Conservation (phyloP, 2,113 vertebrate species). For the Zosterops hypoxanthus region DNA sequence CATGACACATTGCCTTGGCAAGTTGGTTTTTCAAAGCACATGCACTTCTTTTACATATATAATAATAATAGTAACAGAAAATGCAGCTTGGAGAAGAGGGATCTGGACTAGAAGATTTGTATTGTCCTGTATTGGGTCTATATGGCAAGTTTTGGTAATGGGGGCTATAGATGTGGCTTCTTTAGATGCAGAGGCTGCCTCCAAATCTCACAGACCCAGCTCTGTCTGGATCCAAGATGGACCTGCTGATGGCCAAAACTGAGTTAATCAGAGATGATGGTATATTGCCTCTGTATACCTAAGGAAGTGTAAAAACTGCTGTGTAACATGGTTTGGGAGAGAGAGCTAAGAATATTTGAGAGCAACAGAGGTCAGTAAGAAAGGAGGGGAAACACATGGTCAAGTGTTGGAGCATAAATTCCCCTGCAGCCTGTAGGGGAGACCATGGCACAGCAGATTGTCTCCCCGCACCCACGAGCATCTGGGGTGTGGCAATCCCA, state of each 20-base stretch:
- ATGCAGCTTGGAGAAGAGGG: not conserved
- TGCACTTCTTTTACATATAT: not conserved
- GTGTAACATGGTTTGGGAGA: not conserved
- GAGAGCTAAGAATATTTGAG: not conserved
- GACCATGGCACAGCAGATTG: not conserved
- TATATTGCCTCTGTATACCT: not conserved
- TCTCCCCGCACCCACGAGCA: accelerated
- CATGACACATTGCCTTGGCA: not conserved
- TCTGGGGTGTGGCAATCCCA: accelerated
- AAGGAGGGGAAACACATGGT: not conserved
- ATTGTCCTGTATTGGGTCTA: not conserved
- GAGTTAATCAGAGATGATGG: not conserved
- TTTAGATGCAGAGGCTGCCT: not conserved
- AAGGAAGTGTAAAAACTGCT: not conserved
- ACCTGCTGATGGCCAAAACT: not conserved
- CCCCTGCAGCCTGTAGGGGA: accelerated
- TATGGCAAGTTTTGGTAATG: accelerated
- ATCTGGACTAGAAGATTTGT: not conserved
- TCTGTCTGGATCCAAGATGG: accelerated
- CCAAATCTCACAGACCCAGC: accelerated
- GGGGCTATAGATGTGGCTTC: not conserved
- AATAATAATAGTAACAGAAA: not conserved
- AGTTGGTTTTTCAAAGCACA: not conserved
- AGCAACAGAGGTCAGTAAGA: not conserved
- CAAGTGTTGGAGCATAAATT: not conserved